Evolutionary conservation across 1,140 invertebrate genomes (phyloP).

Genomic region (Hesperophylax magnus): DNA sequence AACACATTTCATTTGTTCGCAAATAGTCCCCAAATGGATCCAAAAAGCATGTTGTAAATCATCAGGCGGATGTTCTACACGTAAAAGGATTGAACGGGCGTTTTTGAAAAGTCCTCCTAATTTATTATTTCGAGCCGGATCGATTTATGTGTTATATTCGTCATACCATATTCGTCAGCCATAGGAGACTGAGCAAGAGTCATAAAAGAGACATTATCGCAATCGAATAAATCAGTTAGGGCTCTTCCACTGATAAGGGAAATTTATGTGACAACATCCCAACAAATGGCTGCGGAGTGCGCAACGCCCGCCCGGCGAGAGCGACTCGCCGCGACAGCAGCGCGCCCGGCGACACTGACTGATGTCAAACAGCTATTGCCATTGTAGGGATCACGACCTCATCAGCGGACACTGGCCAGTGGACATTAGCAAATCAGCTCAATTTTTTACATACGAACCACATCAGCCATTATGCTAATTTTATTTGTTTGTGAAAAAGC

Average conservation of each 20-base stretch:
- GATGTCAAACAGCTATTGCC: constrained; percentile 37
- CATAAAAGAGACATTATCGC: constrained; percentile 56
- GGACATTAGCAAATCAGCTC: constrained; percentile 11
- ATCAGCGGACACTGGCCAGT: neutral
- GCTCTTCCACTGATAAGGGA: constrained; percentile 53
- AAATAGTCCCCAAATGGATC: neutral
- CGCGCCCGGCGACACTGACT: constrained; percentile 37
- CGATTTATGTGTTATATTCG: constrained; percentile 3
- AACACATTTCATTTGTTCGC: neutral
- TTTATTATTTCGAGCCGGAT: constrained; percentile 28
- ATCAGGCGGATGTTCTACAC: neutral
- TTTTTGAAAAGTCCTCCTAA: constrained; percentile 13
- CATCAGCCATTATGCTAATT: no score
- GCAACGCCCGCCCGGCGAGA: constrained; percentile 21
- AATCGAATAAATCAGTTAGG: constrained; percentile 56
- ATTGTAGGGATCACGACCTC: constrained; percentile 36
- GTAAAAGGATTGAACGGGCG: constrained; percentile 21
- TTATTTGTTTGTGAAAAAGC: no score
- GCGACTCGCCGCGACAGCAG: neutral
- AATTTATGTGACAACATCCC: constrained; percentile 55
- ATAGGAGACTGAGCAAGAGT: constrained; percentile 41
- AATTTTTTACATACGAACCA: no score
- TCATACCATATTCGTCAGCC: constrained; percentile 17
- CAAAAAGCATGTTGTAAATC: constrained; percentile 2
- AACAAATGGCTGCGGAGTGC: constrained; percentile 53